A percentile compares a stretch with the other conserved stretches of the same genome.
These are phyloP conservation scores for Zele albiditarsus DNA, from an alignment of 2,888 invertebrate genomes.

Conservation along the genomic window DNA sequence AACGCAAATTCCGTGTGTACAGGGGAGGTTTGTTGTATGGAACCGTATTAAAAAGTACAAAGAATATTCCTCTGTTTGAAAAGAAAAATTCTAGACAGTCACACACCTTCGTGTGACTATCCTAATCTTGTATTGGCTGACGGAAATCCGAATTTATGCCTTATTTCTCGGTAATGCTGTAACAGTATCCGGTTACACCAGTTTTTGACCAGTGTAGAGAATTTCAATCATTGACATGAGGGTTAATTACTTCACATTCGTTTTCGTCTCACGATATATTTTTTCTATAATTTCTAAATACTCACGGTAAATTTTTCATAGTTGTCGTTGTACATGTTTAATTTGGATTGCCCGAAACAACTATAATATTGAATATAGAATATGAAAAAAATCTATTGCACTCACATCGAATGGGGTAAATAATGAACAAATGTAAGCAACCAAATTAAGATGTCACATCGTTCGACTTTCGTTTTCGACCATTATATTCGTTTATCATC, in stretches of 20 bases:
- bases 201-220: too few species aligned
- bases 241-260: background rate
- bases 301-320: conserved; percentile 33
- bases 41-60: too few species aligned
- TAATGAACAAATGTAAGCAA: background rate
- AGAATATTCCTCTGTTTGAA: too few species aligned
- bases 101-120: too few species aligned
- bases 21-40: too few species aligned
- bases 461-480: background rate
- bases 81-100: too few species aligned
- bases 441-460: background rate
- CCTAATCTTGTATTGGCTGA: too few species aligned
- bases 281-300: conserved; percentile 34
- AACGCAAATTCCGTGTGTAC: too few species aligned
- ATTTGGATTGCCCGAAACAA: background rate
- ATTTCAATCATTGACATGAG: too few species aligned
- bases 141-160: too few species aligned
- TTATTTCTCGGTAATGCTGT: too few species aligned
- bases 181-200: too few species aligned
- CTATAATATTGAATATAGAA: background rate
- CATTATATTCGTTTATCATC: conserved; percentile 20
- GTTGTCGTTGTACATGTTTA: conserved; percentile 38
- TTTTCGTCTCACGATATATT: conserved; percentile 20
- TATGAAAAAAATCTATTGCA: background rate
- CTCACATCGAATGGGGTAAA: background rate